Conservation (phyloP, 2,797 vertebrate genomes). For the Myoxocephalus aenaeus region DNA sequence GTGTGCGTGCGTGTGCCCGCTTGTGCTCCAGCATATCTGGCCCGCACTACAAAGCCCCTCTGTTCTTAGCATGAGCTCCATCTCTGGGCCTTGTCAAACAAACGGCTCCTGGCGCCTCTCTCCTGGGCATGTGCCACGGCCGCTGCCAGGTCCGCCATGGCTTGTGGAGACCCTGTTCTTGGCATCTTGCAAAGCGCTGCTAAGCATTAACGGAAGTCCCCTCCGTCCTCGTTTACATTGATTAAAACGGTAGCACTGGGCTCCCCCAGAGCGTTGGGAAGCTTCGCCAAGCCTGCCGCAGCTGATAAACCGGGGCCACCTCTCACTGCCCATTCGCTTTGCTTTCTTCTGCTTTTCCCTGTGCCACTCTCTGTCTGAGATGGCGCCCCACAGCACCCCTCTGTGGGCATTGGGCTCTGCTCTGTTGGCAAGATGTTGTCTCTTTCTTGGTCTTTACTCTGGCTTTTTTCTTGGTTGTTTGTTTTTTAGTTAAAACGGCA, state of each 20-base stretch:
- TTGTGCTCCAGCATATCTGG: slow-evolving; percentile 76
- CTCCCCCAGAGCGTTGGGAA: slow-evolving; percentile 70
- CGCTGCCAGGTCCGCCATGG: slow-evolving; percentile 73
- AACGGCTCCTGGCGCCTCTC: slow-evolving; percentile 75
- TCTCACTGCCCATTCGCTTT: slow-evolving; percentile 75
- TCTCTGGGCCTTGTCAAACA: slow-evolving; percentile 81
- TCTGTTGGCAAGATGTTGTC: slow-evolving; percentile 66
- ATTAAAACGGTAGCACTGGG: slow-evolving; percentile 79
- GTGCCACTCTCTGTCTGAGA: slow-evolving; percentile 63
- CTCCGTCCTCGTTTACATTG: slow-evolving; percentile 83
- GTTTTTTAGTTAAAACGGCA: slow-evolving; percentile 58
- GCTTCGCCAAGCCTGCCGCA: slow-evolving; percentile 77
- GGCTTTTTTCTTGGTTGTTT: slow-evolving; percentile 48
- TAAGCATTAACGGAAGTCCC: slow-evolving; percentile 74
- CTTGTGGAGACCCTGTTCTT: slow-evolving; percentile 75
- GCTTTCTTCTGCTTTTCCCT: slow-evolving; percentile 75
- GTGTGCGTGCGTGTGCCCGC: slow-evolving; percentile 49
- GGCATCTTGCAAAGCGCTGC: slow-evolving; percentile 69
- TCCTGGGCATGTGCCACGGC: slow-evolving; percentile 75
- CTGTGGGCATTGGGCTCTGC: slow-evolving; percentile 66
- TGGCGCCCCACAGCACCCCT: slow-evolving; percentile 72
- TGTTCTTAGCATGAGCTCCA: slow-evolving; percentile 81
- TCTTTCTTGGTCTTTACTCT: slow-evolving; percentile 60
- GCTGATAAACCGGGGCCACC: slow-evolving; percentile 83
- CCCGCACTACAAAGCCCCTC: slow-evolving; percentile 81